phyloP scores from a whole-genome alignment of 2,113 vertebrate species.

The human (Homo sapiens) region GRCh38 chr1:208380001-208380500 shows the following conservation, averaged over 20 bases:
- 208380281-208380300: slow-evolving; percentile 42
- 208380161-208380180: background rate
- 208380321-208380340: slow-evolving; percentile 27
- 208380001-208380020: background rate
- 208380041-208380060: background rate
- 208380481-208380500: slow-evolving; percentile 47
- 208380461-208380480: background rate
- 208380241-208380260: background rate
- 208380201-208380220: background rate
- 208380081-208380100: background rate
- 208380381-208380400: slow-evolving; percentile 46
- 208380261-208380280: background rate
- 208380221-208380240: background rate
- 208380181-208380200: background rate
- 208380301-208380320: slow-evolving; percentile 40
- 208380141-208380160: background rate
- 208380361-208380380: slow-evolving; percentile 32
- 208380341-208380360: slow-evolving; percentile 57
- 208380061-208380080: background rate
- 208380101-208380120: background rate
- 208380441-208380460: slow-evolving; percentile 28
- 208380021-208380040: background rate
- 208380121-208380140: background rate
- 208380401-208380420: slow-evolving; percentile 59
- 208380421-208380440: slow-evolving; percentile 12